Percentiles rank a stretch among this genome's conserved stretches.
Evolutionary conservation across 1,140 invertebrate genomes (phyloP).

Genomic region (Drosophila nasuta): DNA sequence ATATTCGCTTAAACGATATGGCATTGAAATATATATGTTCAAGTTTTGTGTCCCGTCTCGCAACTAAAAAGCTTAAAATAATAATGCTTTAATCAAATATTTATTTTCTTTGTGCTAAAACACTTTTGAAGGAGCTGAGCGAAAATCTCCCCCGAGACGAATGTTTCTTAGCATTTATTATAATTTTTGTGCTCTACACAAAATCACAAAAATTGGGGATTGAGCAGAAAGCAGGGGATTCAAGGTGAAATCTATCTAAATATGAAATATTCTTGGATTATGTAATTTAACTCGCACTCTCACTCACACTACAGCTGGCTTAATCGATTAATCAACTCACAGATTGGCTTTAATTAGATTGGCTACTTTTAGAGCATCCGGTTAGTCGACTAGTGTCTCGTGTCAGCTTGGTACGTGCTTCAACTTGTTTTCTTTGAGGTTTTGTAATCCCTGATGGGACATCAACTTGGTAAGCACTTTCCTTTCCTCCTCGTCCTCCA

Average conservation of each 20-base stretch:
- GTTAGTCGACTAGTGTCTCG: not conserved
- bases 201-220: not conserved
- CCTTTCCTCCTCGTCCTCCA: not conserved
- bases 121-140: not conserved
- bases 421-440: slow-evolving; percentile 6
- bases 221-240: not conserved
- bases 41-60: not conserved
- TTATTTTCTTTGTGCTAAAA: slow-evolving; percentile 8
- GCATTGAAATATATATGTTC: too few species aligned
- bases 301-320: too few species aligned
- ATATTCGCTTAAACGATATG: too few species aligned
- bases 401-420: not conserved
- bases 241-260: too few species aligned
- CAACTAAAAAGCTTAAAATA: not conserved
- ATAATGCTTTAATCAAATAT: slow-evolving; percentile 10
- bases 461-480: slow-evolving; percentile 11
- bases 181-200: not conserved
- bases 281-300: too few species aligned
- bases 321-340: too few species aligned
- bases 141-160: not conserved
- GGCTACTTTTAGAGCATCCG: not conserved
- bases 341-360: not conserved
- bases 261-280: too few species aligned
- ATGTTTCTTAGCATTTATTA: slow-evolving; percentile 6
- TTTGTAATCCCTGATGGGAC: slow-evolving; percentile 13